These are phyloP conservation scores for Lasioglossum figueresi DNA, from an alignment of 2,888 invertebrate genomes.

Conservation along the genomic window DNA sequence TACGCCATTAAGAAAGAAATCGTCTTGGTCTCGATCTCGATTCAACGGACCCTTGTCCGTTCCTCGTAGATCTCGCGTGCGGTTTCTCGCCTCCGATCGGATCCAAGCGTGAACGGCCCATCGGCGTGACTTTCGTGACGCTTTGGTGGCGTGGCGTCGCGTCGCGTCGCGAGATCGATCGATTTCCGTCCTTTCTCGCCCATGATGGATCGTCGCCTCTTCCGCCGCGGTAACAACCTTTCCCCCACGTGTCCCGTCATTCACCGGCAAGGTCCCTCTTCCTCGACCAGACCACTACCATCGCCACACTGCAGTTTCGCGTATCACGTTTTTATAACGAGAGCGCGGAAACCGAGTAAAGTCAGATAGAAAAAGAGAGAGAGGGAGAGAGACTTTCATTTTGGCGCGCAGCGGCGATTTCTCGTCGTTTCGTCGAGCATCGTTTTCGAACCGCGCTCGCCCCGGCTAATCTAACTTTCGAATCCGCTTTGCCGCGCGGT, in stretches of 20 bases:
- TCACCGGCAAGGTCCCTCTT: constrained; percentile 13
- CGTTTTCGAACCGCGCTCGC: constrained; percentile 1
- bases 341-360: background rate
- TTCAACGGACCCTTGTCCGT: background rate
- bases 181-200: constrained; percentile 75
- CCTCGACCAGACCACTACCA: background rate
- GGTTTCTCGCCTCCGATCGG: constrained; percentile 65
- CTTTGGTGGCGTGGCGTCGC: constrained; percentile 34
- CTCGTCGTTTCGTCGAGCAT: background rate
- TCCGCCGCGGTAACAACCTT: constrained; percentile 64
- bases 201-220: constrained; percentile 73
- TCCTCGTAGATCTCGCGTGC: constrained; percentile 50
- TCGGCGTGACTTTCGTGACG: constrained; percentile 63
- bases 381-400: background rate
- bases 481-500: background rate
- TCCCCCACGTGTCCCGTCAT: constrained; percentile 42
- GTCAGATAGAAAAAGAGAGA: too few species aligned
- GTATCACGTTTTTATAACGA: constrained; percentile 6
- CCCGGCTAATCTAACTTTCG: constrained; percentile 10
- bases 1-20: constrained; percentile 41
- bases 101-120: constrained; percentile 50
- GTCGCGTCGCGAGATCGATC: constrained; percentile 76
- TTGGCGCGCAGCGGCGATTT: background rate
- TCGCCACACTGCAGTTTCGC: constrained; percentile 16
- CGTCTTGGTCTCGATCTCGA: constrained; percentile 49